These are phyloP conservation scores for Fopius arisanus DNA, from an alignment of 1,140 invertebrate species.

Conservation along the genomic window DNA sequence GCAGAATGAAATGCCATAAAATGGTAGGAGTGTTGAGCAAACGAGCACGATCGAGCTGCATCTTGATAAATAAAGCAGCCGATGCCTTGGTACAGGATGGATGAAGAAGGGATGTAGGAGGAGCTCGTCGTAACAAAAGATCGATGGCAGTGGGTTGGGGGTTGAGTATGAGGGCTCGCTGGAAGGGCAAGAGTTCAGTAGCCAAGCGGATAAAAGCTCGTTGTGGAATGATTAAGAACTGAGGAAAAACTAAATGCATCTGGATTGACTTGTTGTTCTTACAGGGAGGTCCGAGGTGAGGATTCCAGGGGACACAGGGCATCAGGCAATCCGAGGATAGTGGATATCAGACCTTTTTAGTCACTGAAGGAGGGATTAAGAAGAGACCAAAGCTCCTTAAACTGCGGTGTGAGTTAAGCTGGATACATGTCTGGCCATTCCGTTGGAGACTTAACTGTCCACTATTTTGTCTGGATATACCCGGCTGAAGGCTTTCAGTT, in stretches of 20 bases:
- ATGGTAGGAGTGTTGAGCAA: slow-evolving; percentile 4
- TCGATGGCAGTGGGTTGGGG: slow-evolving; percentile 13
- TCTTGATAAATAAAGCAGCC: slow-evolving; percentile 25
- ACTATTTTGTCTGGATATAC: slow-evolving; percentile 50
- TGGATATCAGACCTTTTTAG: slow-evolving; percentile 59
- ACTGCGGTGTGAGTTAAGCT: slow-evolving; percentile 62
- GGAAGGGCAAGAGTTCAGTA: neutral
- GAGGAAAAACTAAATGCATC: neutral
- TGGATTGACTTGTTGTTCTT: slow-evolving; percentile 14
- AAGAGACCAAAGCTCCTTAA: slow-evolving; percentile 64
- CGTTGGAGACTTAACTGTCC: slow-evolving; percentile 30
- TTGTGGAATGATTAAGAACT: slow-evolving; percentile 26
- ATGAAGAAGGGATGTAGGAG: neutral
- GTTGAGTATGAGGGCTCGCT: neutral
- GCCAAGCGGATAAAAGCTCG: slow-evolving; percentile 11
- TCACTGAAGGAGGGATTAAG: slow-evolving; percentile 58
- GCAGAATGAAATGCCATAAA: neutral
- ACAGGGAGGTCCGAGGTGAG: neutral
- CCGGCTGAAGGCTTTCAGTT: slow-evolving; percentile 16
- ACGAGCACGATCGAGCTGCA: neutral
- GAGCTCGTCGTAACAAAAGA: neutral
- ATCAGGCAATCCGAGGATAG: slow-evolving; percentile 34
- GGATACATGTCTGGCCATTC: slow-evolving; percentile 60
- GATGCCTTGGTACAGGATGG: slow-evolving; percentile 4
- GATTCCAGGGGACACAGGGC: neutral